phyloP scores from a whole-genome alignment of 1,140 invertebrate species.

The Drosophila truncata region DNA sequence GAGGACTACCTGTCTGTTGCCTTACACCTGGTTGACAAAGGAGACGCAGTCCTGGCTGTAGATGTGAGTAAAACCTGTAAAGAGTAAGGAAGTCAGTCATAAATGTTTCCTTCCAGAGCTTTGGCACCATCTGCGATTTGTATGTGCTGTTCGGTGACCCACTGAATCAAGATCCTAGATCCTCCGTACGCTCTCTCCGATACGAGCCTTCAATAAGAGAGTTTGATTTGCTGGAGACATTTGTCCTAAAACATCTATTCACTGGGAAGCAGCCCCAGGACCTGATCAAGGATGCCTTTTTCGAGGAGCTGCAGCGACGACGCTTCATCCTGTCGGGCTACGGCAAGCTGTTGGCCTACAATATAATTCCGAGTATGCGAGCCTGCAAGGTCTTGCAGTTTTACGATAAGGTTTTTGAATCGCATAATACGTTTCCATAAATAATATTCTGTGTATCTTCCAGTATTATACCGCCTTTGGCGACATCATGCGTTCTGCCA shows the following conservation, averaged over 20 bases:
- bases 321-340: conserved; percentile 45
- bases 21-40: background rate
- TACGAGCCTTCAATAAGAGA: conserved; percentile 21
- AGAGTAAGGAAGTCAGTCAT: background rate
- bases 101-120: conserved; percentile 17
- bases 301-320: conserved; percentile 11
- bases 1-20: conserved; percentile 15
- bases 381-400: conserved; percentile 33
- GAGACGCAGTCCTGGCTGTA: background rate
- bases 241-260: conserved; percentile 23
- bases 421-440: background rate
- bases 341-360: conserved; percentile 50
- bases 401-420: conserved; percentile 40
- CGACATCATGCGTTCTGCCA: conserved; percentile 42
- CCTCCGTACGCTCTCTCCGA: background rate
- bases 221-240: conserved; percentile 42
- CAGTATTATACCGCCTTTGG: conserved; percentile 42
- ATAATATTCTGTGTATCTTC: background rate
- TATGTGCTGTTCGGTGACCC: conserved; percentile 33
- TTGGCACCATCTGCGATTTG: conserved; percentile 50
- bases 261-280: background rate
- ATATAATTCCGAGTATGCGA: conserved; percentile 60
- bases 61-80: conserved; percentile 4
- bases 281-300: background rate
- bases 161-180: background rate